phyloP scores from a whole-genome alignment of 1,140 invertebrate species.

The Calliphora vicina region DNA sequence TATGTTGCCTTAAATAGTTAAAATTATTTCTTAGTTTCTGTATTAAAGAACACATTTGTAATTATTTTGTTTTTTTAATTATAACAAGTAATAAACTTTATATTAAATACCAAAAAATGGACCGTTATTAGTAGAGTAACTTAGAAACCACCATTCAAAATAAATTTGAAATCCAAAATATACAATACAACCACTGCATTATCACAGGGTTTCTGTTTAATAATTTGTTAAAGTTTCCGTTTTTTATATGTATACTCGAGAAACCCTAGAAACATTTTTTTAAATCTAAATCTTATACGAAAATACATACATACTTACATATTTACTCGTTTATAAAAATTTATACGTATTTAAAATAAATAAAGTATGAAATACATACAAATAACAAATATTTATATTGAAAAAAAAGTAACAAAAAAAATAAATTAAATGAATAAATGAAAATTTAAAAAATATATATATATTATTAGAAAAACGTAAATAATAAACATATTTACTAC shows the following conservation, averaged over 20 bases:
- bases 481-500: not conserved
- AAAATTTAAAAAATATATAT: not conserved
- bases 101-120: not conserved
- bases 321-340: constrained; percentile 27
- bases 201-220: not conserved
- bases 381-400: not conserved
- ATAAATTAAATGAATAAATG: not conserved
- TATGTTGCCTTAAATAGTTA: not conserved
- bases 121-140: constrained; percentile 4
- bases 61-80: not conserved
- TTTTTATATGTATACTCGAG: not conserved
- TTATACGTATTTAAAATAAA: constrained; percentile 33
- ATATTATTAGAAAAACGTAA: no score
- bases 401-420: constrained; percentile 13
- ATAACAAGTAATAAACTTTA: not conserved
- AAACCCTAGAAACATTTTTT: not conserved
- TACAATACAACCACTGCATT: not conserved
- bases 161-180: not conserved
- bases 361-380: not conserved
- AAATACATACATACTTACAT: not conserved
- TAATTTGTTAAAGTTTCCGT: not conserved
- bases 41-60: not conserved
- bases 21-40: not conserved
- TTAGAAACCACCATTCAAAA: constrained; percentile 20
- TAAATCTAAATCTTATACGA: not conserved